phyloP scores from a whole-genome alignment of 37 sponge, comb jelly and placozoan species.

The Lycopodina hypogea region DNA sequence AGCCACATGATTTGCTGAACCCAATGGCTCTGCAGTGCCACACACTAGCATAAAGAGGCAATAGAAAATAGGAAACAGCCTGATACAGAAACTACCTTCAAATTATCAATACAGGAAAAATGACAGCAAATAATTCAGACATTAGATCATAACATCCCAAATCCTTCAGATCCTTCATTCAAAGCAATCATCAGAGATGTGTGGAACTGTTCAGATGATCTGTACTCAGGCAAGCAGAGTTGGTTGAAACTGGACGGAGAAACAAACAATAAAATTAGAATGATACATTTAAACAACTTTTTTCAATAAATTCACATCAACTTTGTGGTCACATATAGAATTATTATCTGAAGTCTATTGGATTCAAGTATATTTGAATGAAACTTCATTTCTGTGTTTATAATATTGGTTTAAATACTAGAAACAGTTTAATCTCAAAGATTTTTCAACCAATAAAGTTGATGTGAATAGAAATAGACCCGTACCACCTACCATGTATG shows the following conservation, averaged over 20 bases:
- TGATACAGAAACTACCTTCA: too few relatives aligned
- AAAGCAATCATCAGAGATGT: slow-evolving; percentile 70
- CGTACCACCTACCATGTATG: slow-evolving; percentile 82
- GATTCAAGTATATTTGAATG: too few relatives aligned
- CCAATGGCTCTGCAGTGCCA: too few relatives aligned
- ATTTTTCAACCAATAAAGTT: too few relatives aligned
- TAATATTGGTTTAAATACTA: too few relatives aligned
- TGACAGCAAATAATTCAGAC: neutral
- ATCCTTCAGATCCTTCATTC: slow-evolving; percentile 89
- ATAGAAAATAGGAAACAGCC: neutral
- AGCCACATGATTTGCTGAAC: too few relatives aligned
- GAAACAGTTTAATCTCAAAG: too few relatives aligned
- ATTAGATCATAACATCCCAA: slow-evolving; percentile 58
- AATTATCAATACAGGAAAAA: neutral
- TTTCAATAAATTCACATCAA: neutral
- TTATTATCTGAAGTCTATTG: too few relatives aligned
- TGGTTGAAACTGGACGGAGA: slow-evolving; percentile 79
- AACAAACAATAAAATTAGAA: slow-evolving; percentile 2
- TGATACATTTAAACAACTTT: neutral
- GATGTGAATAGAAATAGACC: too few relatives aligned
- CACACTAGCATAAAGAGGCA: too few relatives aligned
- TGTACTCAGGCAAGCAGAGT: slow-evolving; percentile 80
- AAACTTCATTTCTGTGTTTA: too few relatives aligned
- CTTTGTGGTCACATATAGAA: too few relatives aligned
- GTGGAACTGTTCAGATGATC: slow-evolving; percentile 76